Conservation (phyloP, 2,888 invertebrate genomes). For the Lymantria monacha region DNA sequence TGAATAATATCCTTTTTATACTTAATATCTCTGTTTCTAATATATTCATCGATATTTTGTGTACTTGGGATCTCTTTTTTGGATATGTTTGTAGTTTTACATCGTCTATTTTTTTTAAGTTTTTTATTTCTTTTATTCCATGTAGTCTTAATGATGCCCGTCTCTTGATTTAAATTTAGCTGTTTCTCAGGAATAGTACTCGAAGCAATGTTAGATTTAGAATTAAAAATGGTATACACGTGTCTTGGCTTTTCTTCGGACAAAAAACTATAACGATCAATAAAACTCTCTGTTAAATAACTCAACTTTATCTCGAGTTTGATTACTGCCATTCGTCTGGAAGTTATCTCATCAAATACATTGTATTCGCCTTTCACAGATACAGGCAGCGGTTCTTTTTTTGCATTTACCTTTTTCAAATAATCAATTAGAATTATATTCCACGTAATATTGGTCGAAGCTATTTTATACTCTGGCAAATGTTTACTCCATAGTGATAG, state of each 20-base stretch:
- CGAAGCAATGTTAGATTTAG: not conserved
- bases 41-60: not conserved
- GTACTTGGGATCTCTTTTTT: not conserved
- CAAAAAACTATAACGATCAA: too few relatives aligned
- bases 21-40: not conserved
- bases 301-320: constrained; percentile 53
- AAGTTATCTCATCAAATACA: constrained; percentile 53
- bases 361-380: constrained; percentile 41
- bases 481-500: constrained; percentile 49
- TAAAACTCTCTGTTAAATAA: constrained; percentile 36
- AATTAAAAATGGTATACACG: not conserved
- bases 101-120: constrained; percentile 2
- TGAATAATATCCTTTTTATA: not conserved
- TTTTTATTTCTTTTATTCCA: constrained; percentile 34
- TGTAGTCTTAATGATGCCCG: constrained; percentile 45
- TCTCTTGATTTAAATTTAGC: constrained; percentile 15
- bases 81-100: constrained; percentile 3
- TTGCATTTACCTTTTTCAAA: constrained; percentile 37
- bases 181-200: not conserved
- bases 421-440: constrained; percentile 46
- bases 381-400: constrained; percentile 28
- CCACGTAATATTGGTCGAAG: constrained; percentile 58
- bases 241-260: too few relatives aligned
- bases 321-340: constrained; percentile 54
- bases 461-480: constrained; percentile 40